Evolutionary conservation across 2,797 vertebrate species (phyloP), one percentile per base, ranked within the genome.

Genomic region (Coilia nasus): DNA sequence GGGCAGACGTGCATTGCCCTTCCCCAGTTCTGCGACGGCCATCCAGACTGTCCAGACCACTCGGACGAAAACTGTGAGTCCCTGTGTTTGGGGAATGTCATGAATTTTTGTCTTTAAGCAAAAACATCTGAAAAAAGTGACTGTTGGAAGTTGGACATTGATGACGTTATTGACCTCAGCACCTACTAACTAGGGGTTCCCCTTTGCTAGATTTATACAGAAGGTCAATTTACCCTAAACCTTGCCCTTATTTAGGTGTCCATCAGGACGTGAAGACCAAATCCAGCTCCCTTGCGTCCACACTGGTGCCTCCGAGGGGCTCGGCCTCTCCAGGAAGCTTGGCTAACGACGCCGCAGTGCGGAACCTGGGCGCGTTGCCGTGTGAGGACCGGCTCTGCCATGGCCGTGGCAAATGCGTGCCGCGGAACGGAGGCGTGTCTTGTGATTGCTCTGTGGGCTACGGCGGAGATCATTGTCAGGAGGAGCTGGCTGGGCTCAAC

Each of bases 21-120:
- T 1, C 91, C 94, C 31, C 95, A 95, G 88, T 90, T 97, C 87
- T 98, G 98, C 14, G 86, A 98, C 0, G 93, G 95, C 0, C 90
- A 0, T 0, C 83, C 83, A 0, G 17, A 98, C 90, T 99, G 97
- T n/a, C 0, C 62, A 0, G 97, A 98, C 12, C 92, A 95, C 86
- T 98, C 97, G 0, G 97, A 98, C 0, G 97, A 98, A 90, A 92
- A 92, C 90, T 98, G 98, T 98, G 89, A 96, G 93, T 90, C 17
- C 50, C 7, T 54, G 9, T 14, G 3, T 10, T 54, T 54, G 50
- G 50, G 9, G 50, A 41, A 41, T 41, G 2, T 41, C 35, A 2
- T n/a, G n/a, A n/a, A n/a, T n/a, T n/a, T n/a, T n/a, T n/a, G n/a
- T n/a, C n/a, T n/a, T n/a, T n/a, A n/a, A n/a, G n/a, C n/a, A n/a